Evolutionary conservation across 2,888 invertebrate genomes (phyloP), one percentile per base, ranked within the genome.

Genomic region (Temnothorax rugatulus): DNA sequence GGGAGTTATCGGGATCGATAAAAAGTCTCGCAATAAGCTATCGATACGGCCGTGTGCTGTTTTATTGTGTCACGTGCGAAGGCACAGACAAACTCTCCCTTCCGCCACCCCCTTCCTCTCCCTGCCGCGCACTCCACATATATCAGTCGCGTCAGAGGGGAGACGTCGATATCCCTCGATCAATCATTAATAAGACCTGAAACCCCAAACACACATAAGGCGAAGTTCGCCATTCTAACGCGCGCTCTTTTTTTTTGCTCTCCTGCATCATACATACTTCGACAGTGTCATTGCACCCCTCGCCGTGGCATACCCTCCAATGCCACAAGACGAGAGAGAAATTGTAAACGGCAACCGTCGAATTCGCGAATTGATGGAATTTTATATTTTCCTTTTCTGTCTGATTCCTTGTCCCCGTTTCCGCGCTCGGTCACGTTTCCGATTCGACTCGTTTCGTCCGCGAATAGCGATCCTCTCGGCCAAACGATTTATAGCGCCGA

Each of bases 181-280:
- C 95, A 95, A 95, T 95, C 95, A 95, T 95, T 95, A 95, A 95
- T 95, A 94, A 94, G 94, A 92, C 93, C 93, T 92, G 92, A 94
- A 94, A 94, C 94, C 94, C 94, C 94, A 93, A 93, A 94, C 92
- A 94, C 92, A 92, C 92, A 92, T 93, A 93, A 93, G 93, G 91
- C 89, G 90, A 87, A 86, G 84, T 88, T 83, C 74, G 68, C 59
- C 76, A 18, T 71, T 50, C 66, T 52, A 64, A 38, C 29, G 50
- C 41, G 29, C 47, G 38, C 50, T 89, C 84, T 54, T 18, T 73
- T 57, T 77, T 50, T 61, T 83, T 86, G 85, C 4, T 47, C 57
- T 85, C 79, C 29, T 59, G 18, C 59, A 71, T 69, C 73, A 59
- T 34, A 44, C 44, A 68, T 68, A 71, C 54, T 34, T 57, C 8